Evolutionary conservation across 1,140 invertebrate genomes (phyloP).

Genomic region (Ceratina calcarata): DNA sequence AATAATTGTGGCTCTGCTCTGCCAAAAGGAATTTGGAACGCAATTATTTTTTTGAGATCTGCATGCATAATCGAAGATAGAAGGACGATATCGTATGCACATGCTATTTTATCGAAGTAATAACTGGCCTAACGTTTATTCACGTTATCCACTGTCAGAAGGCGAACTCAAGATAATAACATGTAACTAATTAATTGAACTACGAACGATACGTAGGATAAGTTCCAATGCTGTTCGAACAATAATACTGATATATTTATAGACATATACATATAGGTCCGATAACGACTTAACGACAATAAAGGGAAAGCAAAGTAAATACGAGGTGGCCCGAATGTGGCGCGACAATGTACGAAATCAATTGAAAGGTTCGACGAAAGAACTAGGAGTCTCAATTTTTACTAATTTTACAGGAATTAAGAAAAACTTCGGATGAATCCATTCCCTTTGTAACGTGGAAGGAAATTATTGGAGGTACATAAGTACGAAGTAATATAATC

Average conservation of each 20-base stretch:
- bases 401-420: too few relatives aligned
- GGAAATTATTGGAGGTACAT: too few relatives aligned
- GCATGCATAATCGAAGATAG: conserved; percentile 20
- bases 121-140: conserved; percentile 78
- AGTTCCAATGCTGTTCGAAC: conserved; percentile 81
- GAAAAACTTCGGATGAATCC: not conserved
- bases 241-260: conserved; percentile 79
- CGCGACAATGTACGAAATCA: not conserved
- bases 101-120: conserved; percentile 72
- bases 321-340: conserved; percentile 27
- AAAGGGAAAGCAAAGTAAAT: conserved; percentile 53
- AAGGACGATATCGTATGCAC: conserved; percentile 34
- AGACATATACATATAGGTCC: conserved; percentile 68
- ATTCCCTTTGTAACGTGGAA: not conserved
- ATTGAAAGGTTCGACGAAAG: too few relatives aligned
- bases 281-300: conserved; percentile 75
- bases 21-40: not conserved
- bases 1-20: conserved; percentile 25
- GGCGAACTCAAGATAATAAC: too few relatives aligned
- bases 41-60: not conserved
- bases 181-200: too few relatives aligned
- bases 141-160: conserved; percentile 58
- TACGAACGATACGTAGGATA: conserved; percentile 72
- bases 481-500: too few relatives aligned
- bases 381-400: too few relatives aligned